Evolutionary conservation across 1,140 invertebrate genomes (phyloP).

Genomic region (Arion vulgaris): DNA sequence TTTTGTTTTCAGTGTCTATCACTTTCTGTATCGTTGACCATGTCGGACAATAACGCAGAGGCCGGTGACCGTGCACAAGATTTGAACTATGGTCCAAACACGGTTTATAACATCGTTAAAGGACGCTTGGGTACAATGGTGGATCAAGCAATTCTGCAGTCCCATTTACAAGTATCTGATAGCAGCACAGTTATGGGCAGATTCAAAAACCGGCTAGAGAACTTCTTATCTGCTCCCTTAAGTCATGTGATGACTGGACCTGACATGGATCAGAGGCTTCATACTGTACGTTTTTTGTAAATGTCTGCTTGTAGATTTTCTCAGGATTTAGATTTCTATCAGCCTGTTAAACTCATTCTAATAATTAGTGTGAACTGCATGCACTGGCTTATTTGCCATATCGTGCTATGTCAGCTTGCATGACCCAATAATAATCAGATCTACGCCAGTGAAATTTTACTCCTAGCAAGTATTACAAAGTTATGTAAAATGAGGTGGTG

Average conservation of each 20-base stretch:
- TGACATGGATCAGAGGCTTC: neutral
- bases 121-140: neutral
- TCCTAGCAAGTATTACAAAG: neutral
- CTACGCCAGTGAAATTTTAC: neutral
- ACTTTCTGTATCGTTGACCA: neutral
- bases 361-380: neutral
- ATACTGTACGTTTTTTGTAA: conserved; percentile 1
- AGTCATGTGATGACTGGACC: neutral
- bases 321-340: too few relatives aligned
- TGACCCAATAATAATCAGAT: neutral
- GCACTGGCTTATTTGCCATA: neutral
- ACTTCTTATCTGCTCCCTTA: neutral
- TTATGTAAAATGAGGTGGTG: too few relatives aligned
- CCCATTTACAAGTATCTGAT: neutral
- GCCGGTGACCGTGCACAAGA: neutral
- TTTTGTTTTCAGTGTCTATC: neutral
- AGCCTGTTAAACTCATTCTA: neutral
- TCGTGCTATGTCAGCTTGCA: neutral
- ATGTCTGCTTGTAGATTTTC: neutral
- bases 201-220: neutral
- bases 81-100: neutral
- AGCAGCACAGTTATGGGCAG: neutral
- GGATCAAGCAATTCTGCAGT: neutral
- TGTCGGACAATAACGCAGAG: neutral
- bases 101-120: neutral